Base-by-base conservation (phyloP, 2,113 vertebrate genomes). In the Indicator indicator region DNA sequence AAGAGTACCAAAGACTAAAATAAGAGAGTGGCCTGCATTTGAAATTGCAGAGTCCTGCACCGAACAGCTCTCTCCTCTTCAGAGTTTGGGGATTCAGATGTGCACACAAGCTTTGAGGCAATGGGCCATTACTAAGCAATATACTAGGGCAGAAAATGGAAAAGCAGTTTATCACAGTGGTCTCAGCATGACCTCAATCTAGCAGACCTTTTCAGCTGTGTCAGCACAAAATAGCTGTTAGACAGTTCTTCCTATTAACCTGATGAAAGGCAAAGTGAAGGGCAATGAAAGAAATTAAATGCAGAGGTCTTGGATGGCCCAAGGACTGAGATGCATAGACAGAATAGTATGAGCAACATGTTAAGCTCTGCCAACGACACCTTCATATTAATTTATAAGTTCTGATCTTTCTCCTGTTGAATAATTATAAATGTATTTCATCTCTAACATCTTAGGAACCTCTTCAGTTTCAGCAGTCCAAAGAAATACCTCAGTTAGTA, bases 81-180 rank as follows among this genome's bases (percentile, higher is more conserved):
- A 56, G 2, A 69, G 50, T 27, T 82, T 62, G 79, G 46, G 71
- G 74, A 94, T 89, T 85, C 77, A 77, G 42, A 77, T 20, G 40
- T 70, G 46, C 32, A 89, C 32, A 32, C 42, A 44, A 64, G 63
- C 67, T 95, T 80, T 68, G 82, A 89, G 52, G 85, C 82, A 87
- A 52, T 5, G 33, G 38, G 6, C 52, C 48, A 77, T 2, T 80
- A 38, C 82, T 78, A 89, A 88, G 87, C 65, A 77, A 74, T 68
- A 83, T 21, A 60, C 46, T 71, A 20, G 3, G 38, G 68, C n/a
- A 67, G 71, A 87, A 92, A 89, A 87, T 27, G n/a, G 75, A 92
- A 87, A 89, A 76, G 64, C n/a, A 73, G 55, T 87, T 96, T 87
- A 93, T 87, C 59, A 82, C 73, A 90, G 33, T 52, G 67, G 68